Base-by-base conservation (phyloP, 1,140 invertebrate species). In the Phymastichus coffea region DNA sequence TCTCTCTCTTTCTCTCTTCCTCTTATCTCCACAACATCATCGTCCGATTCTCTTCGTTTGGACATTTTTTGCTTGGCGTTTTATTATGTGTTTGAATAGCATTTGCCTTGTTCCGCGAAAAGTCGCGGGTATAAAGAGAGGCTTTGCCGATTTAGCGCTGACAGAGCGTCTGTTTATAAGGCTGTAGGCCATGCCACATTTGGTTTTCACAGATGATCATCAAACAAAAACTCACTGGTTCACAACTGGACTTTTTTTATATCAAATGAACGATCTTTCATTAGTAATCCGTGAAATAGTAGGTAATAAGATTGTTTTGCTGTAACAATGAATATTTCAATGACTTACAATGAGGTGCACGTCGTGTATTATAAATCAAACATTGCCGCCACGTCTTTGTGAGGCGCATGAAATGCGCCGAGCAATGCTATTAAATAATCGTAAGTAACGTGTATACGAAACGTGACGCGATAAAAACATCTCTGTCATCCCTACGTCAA, bases 401-500 rank as follows among this genome's bases (percentile, higher is more conserved):
- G n/a, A n/a, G n/a, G n/a, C n/a, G n/a, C 20, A n/a, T 37, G 28
- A 10, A 40, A 26, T 40, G 25, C 7, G 25, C 25, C 38, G 17
- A 14, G 40, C n/a, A 38, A 9, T 25, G 25, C 4, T 8, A 30
- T 37, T 44, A 15, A 56, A 56, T 37, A 46, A 47, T 46, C 22
- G 20, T 30, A 54, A n/a, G 44, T 33, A 43, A 30, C 43, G 23
- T n/a, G 15, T 9, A 44, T 23, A 55, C 20, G 35, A 41, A 53
- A 20, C 9, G 28, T 15, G 35, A 60, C 7, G 20, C 12, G 26
- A 56, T 40, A 61, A 54, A 55, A 56, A 56, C 33, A 47, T 49
- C 23, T 49, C 47, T 61, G 41, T 47, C 35, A 56, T 56, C 43
- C 43, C 20, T 35, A 46, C 53, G 22, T 56, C 53, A 48, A 57